phyloP scores from a whole-genome alignment of 2,113 vertebrate species.

The Dolichotis patagonum region DNA sequence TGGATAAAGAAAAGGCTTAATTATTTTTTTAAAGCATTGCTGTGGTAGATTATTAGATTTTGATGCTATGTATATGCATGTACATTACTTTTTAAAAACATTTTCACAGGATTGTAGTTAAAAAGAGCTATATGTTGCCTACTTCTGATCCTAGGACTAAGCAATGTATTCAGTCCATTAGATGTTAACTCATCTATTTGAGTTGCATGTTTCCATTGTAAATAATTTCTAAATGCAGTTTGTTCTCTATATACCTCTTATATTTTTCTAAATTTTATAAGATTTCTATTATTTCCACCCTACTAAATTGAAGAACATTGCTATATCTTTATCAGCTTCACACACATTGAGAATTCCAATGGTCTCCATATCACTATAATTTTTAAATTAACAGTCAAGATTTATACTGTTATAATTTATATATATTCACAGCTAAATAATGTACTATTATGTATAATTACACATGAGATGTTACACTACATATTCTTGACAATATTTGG shows the following conservation, averaged over 20 bases:
- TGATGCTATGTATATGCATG: not conserved
- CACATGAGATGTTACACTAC: not conserved
- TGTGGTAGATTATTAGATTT: not conserved
- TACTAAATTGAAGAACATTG: not conserved
- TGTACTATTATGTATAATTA: not conserved
- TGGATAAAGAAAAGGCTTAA: not conserved
- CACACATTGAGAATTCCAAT: not conserved
- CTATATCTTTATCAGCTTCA: not conserved
- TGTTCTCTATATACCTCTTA: not conserved
- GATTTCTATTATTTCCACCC: not conserved
- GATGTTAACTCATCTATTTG: not conserved
- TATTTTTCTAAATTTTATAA: not conserved
- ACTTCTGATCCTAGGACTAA: not conserved
- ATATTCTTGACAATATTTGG: not conserved
- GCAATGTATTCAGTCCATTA: not conserved
- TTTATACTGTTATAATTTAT: not conserved
- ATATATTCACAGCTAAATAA: not conserved
- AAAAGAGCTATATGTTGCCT: not conserved
- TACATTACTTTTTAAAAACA: not conserved
- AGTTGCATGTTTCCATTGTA: not conserved
- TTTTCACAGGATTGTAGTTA: not conserved
- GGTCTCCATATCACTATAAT: not conserved
- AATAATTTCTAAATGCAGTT: not conserved
- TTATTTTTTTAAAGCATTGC: not conserved
- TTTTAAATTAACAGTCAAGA: not conserved